Evolutionary conservation across 2,888 invertebrate species (phyloP).

Genomic region (Diarsia rubi): DNA sequence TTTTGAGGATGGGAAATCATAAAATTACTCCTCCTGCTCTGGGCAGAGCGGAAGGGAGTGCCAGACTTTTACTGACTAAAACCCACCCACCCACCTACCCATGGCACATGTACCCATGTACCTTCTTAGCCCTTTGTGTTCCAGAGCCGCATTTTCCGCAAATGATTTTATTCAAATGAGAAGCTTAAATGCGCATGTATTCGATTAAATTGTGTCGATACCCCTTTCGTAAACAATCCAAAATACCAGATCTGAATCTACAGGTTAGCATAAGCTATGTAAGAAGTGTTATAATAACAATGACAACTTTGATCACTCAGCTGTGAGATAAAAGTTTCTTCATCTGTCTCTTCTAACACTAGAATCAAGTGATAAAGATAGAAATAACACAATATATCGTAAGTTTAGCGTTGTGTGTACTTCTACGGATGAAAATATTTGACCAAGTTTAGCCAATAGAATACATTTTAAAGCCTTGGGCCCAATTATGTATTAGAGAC

Average conservation of each 20-base stretch:
- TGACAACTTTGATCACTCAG: conserved; percentile 13
- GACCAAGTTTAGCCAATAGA: conserved; percentile 52
- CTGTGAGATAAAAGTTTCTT: neutral
- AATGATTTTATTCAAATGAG: neutral
- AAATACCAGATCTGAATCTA: conserved; percentile 46
- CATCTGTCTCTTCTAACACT: conserved; percentile 22
- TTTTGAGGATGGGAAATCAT: too few species aligned
- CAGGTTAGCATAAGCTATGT: conserved; percentile 31
- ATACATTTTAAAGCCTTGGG: conserved; percentile 60
- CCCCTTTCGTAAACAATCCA: neutral
- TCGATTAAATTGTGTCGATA: conserved; percentile 10
- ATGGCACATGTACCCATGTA: too few species aligned
- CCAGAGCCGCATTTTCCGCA: too few species aligned
- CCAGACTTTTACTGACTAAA: too few species aligned
- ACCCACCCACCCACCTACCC: too few species aligned
- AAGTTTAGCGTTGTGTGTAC: conserved; percentile 27
- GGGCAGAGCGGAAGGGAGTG: too few species aligned
- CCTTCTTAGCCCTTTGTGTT: too few species aligned
- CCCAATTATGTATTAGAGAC: conserved; percentile 56
- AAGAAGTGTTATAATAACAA: conserved; percentile 27
- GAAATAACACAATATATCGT: conserved; percentile 26
- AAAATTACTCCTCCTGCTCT: too few species aligned
- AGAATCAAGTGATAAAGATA: conserved; percentile 34
- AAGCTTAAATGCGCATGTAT: neutral
- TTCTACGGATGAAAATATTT: conserved; percentile 58